Conservation (phyloP, 2,888 invertebrate genomes). For the Sialis lutaria region DNA sequence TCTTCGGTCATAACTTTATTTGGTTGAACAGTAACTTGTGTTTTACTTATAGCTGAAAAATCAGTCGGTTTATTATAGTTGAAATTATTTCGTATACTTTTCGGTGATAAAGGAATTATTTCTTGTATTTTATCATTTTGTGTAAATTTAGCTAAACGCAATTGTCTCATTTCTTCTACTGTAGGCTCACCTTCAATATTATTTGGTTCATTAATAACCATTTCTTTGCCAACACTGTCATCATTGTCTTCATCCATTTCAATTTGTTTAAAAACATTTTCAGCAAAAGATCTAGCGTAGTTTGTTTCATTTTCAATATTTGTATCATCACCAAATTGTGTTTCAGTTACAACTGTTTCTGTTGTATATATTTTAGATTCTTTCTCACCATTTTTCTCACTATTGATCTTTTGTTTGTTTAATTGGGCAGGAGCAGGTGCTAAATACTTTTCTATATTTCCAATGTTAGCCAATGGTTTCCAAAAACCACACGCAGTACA, state of each 20-base stretch:
- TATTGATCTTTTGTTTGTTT: neutral
- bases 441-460: neutral
- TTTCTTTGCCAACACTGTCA: conserved; percentile 7
- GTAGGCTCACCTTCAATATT: conserved; percentile 10
- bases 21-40: neutral
- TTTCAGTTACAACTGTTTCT: conserved; percentile 2
- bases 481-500: conserved; percentile 19
- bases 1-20: conserved; percentile 21
- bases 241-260: conserved; percentile 6
- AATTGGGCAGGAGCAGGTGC: neutral
- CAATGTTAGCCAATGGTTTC: neutral
- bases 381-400: neutral
- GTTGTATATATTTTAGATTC: neutral
- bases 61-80: too few species aligned
- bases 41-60: too few species aligned
- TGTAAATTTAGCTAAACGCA: conserved; percentile 22
- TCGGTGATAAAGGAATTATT: too few species aligned
- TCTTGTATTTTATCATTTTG: neutral
- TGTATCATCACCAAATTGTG: conserved; percentile 14
- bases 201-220: conserved; percentile 8
- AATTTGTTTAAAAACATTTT: conserved; percentile 7
- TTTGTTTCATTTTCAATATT: conserved; percentile 15
- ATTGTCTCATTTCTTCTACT: conserved; percentile 20
- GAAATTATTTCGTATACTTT: too few species aligned
- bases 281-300: conserved; percentile 1